Percentiles rank a stretch among this genome's conserved stretches.
Evolutionary conservation across 2,888 invertebrate genomes (phyloP).

Genomic region (Spilarctia lutea): DNA sequence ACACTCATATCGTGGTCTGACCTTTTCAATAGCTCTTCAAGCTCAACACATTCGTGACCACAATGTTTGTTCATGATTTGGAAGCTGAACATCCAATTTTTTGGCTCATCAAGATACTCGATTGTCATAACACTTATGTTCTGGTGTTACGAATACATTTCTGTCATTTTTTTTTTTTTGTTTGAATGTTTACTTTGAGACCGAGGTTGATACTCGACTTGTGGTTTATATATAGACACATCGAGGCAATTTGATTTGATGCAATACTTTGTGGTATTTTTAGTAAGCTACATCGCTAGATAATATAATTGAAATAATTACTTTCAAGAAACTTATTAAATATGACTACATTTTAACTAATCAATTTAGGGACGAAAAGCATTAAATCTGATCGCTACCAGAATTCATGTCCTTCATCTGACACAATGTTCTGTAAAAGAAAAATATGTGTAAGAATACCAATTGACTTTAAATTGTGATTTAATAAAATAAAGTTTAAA

Average conservation of each 20-base stretch:
- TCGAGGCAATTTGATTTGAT: background rate
- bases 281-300: background rate
- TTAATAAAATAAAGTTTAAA: too few species aligned
- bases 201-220: constrained; percentile 25
- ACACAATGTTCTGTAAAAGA: too few species aligned
- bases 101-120: constrained; percentile 56
- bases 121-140: constrained; percentile 62
- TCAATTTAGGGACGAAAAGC: too few species aligned
- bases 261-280: background rate
- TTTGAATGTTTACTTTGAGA: constrained; percentile 30
- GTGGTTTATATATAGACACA: constrained; percentile 18
- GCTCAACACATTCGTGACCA: constrained; percentile 53
- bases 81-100: constrained; percentile 64
- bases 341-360: too few species aligned
- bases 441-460: too few species aligned
- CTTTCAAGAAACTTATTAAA: too few species aligned
- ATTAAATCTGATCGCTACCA: too few species aligned
- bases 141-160: constrained; percentile 47
- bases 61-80: constrained; percentile 62
- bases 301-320: too few species aligned
- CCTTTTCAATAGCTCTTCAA: constrained; percentile 48
- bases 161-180: constrained; percentile 42
- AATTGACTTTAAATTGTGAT: too few species aligned
- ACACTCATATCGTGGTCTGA: constrained; percentile 35
- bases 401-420: too few species aligned